Conservation (phyloP, 2,113 vertebrate genomes). For the Podarcis raffonei region DNA sequence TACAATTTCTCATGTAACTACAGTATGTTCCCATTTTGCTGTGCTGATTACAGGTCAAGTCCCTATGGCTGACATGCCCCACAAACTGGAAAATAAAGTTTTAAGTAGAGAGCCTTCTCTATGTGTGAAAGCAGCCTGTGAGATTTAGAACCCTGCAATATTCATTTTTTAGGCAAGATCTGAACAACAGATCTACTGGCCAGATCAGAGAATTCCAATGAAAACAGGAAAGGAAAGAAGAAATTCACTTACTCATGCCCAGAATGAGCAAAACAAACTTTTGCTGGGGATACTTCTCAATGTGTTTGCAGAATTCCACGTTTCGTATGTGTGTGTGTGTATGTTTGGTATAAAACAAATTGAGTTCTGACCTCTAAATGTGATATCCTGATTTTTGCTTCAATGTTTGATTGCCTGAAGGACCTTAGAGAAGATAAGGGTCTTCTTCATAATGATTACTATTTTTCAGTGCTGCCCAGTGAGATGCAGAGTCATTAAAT, state of each 20-base stretch:
- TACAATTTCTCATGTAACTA: background rate
- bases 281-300: background rate
- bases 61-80: no score
- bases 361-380: slow-evolving; percentile 20
- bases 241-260: no score
- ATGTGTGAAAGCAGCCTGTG: no score
- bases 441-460: slow-evolving; percentile 28
- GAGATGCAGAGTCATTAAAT: slow-evolving; percentile 36
- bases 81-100: no score
- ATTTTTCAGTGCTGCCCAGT: slow-evolving; percentile 21
- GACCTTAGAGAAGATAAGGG: slow-evolving; percentile 8
- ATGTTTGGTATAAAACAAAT: slow-evolving; percentile 5
- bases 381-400: slow-evolving; percentile 10
- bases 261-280: background rate
- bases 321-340: background rate
- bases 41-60: background rate
- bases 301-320: background rate
- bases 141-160: no score
- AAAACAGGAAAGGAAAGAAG: no score
- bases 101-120: no score
- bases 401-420: slow-evolving; percentile 28
- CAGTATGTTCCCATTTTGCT: background rate
- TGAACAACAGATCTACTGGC: no score
- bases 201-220: no score
- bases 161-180: no score